Evolutionary conservation across 2,797 vertebrate genomes (phyloP).

Genomic region (Notolabrus celidotus): DNA sequence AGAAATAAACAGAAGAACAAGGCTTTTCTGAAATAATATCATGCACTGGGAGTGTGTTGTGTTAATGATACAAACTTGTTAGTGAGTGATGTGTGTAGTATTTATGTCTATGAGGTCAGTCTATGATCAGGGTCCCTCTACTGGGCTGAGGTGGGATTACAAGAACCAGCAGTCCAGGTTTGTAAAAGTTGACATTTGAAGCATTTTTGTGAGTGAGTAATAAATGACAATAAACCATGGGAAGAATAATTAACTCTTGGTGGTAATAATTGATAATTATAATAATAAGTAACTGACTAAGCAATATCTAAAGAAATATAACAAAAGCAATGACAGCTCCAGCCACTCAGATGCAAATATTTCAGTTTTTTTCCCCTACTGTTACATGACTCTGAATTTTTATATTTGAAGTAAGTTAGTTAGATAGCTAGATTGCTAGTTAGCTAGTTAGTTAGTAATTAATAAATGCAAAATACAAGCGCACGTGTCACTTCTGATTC

Average conservation of each 20-base stretch:
- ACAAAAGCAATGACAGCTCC: too few relatives aligned
- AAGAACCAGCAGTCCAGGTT: background rate
- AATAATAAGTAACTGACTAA: background rate
- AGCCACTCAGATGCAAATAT: too few relatives aligned
- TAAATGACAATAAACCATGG: background rate
- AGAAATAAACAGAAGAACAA: slow-evolving; percentile 37
- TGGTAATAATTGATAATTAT: background rate
- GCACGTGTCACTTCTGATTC: too few relatives aligned
- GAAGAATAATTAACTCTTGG: background rate
- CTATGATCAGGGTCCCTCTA: slow-evolving; percentile 69
- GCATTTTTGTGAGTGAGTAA: background rate
- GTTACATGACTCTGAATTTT: too few relatives aligned
- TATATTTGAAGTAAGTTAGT: too few relatives aligned
- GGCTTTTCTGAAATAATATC: slow-evolving; percentile 21
- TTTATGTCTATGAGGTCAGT: slow-evolving; percentile 10
- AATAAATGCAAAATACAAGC: too few relatives aligned
- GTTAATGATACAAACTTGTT: slow-evolving; percentile 31
- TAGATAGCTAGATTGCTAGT: too few relatives aligned
- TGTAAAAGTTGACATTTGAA: background rate
- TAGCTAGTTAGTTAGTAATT: too few relatives aligned
- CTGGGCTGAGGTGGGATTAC: slow-evolving; percentile 60
- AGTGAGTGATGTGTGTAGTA: slow-evolving; percentile 36
- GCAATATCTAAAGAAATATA: background rate
- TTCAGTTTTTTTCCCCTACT: too few relatives aligned
- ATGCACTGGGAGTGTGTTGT: slow-evolving; percentile 45